Base-by-base conservation (phyloP, 2,888 invertebrate species). In the Apantesis nais region DNA sequence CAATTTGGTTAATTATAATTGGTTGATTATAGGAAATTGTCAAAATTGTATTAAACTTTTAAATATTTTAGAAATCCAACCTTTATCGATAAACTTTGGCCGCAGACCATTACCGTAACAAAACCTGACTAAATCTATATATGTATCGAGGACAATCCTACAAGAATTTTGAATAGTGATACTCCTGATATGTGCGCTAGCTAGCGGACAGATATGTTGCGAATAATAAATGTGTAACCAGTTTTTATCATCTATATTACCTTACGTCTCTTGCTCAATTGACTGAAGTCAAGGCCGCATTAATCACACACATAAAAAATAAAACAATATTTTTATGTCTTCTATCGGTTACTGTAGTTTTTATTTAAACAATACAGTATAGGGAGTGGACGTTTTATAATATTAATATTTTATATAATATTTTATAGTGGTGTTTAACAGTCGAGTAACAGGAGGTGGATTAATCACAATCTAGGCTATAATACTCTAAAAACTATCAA, bases 381-480 rank as follows among this genome's bases (percentile, higher is more conserved):
- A 44, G 44, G 31, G 9, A n/a, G 22, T 29, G 37, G 29, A 66
- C 8, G 39, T 58, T 52, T 72, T 62, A 22, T n/a, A n/a, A n/a
- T 72, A 60, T 44, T 41, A 25, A 67, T 61, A 60, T 58, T 63
- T 39, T 67, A 19, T 70, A 29, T n/a, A 58, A 68, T 73, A 48
- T 67, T 55, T 41, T 61, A 37, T 62, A 52, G 39, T 41, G 64
- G 66, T 34, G 58, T 64, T 31, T 37, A 68, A 74, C 62, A 69
- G 68, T 66, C 44, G 60, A 61, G 74, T 69, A 29, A 48, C 48
- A 44, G 71, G 65, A 60, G 41, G 44, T 76, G 70, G 41, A 73
- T 71, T 78, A 70, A 83, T 78, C 72, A 68, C 62, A 67, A 74
- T 80, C 74, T 77, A 79, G 76, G 61, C 73, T 74, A 67, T 64